phyloP scores from a whole-genome alignment of 2,888 invertebrate genomes.

The Venustoraphidia nigricollis region DNA sequence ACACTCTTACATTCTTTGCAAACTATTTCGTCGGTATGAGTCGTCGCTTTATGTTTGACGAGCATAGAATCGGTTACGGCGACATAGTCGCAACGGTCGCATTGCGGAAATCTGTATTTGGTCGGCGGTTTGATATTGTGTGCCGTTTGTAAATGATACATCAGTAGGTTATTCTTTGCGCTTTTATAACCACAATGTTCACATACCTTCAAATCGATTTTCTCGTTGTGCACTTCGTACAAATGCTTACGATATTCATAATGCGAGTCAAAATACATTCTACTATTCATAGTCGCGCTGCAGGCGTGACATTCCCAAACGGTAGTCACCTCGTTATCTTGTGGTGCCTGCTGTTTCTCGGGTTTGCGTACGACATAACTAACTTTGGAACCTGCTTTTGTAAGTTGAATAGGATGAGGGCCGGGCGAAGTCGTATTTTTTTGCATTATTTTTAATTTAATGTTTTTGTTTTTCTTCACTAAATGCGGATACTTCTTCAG shows the following conservation, averaged over 20 bases:
- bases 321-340: constrained; percentile 39
- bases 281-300: constrained; percentile 31
- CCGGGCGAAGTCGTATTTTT: constrained; percentile 21
- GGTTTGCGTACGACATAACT: constrained; percentile 9
- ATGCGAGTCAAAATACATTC: constrained; percentile 57
- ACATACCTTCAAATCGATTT: constrained; percentile 60
- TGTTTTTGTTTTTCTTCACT: constrained; percentile 74
- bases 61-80: constrained; percentile 59
- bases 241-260: constrained; percentile 68
- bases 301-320: constrained; percentile 74
- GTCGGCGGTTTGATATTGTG: constrained; percentile 57
- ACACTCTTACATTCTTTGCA: constrained; percentile 40
- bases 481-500: constrained; percentile 78
- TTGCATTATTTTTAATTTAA: constrained; percentile 70
- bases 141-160: constrained; percentile 66
- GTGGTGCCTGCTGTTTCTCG: constrained; percentile 7
- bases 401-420: constrained; percentile 2
- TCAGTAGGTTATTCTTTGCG: constrained; percentile 51
- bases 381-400: constrained; percentile 7
- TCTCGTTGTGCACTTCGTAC: constrained; percentile 63
- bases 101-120: constrained; percentile 61
- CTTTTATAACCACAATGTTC: constrained; percentile 74
- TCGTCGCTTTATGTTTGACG: constrained; percentile 49
- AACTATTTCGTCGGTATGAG: constrained; percentile 38
- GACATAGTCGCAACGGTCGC: constrained; percentile 57